A percentile compares a stretch with the other conserved stretches of the same genome.
phyloP scores from a whole-genome alignment of 92 coral and sea anemone species.

The Parazoanthus atlanticus region DNA sequence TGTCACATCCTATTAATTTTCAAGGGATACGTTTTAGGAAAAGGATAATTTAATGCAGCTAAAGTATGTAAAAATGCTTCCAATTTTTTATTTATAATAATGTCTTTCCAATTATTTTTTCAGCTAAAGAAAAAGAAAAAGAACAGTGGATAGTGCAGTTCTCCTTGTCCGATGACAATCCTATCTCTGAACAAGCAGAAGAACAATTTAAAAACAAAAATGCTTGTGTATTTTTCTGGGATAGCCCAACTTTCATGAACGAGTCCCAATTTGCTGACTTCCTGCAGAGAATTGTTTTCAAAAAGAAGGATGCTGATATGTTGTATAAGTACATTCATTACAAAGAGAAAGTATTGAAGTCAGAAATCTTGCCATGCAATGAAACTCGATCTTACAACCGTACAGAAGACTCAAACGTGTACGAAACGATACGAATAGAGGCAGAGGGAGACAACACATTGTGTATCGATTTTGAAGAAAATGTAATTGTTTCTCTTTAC shows the following conservation, averaged over 20 bases:
- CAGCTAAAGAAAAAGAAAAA: neutral
- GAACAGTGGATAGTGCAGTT: slow-evolving; percentile 23
- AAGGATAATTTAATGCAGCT: too few species aligned
- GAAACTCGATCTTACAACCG: neutral
- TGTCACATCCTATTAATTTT: too few species aligned
- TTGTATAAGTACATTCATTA: neutral
- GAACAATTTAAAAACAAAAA: neutral
- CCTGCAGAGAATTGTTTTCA: slow-evolving; percentile 17
- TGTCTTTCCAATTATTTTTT: neutral
- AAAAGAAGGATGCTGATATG: slow-evolving; percentile 8
- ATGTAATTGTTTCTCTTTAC: slow-evolving; percentile 12
- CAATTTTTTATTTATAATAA: too few species aligned
- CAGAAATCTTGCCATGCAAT: neutral
- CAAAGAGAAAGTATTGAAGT: neutral
- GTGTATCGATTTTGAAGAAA: slow-evolving; percentile 8
- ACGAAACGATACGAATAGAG: neutral
- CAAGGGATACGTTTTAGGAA: too few species aligned
- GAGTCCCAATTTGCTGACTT: slow-evolving; percentile 39
- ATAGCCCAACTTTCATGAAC: slow-evolving; percentile 40
- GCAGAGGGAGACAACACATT: neutral
- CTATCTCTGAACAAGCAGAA: neutral
- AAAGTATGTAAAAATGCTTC: too few species aligned
- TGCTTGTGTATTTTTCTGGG: slow-evolving; percentile 7
- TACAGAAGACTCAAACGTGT: neutral
- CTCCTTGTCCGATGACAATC: slow-evolving; percentile 27